Evolutionary conservation across 2,113 vertebrate species (phyloP), one percentile per base, ranked within the genome.

Genomic region (Aspiorhynchus laticeps): DNA sequence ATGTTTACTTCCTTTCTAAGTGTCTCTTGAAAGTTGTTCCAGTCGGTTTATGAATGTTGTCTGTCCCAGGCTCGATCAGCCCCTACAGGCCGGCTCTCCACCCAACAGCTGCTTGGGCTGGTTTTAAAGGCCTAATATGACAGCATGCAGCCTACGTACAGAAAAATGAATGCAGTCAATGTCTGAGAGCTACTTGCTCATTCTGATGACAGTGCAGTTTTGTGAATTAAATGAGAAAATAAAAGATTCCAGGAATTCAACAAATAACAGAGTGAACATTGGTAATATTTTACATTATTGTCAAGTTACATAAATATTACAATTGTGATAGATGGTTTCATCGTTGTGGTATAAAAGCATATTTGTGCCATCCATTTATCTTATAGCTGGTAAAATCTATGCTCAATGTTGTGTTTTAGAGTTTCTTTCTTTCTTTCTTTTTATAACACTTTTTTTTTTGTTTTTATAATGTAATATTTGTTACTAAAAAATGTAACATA

Each of bases 91-190:
- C 8, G 3, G 36, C 43, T n/a, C 88, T 90, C 90, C 90, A 92
- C 91, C 90, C 90, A 94, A 90, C 94, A 95, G 93, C 93, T 94
- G 94, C 88, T 85, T 71, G 36, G 21, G 85, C 71, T 28, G 85
- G 31, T 81, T 69, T 84, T 91, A 90, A 90, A 91, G 87, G 90
- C 79, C 41, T 74, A 65, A 88, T 83, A 73, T 74, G 36, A 74
- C 79, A 88, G 75, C 56, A 80, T 67, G 12, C 41, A 26, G 69
- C 63, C 31, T 53, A 63, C 26, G 10, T 74, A 41, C 4, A 0
- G 7, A 17, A 41, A 10, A 71, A 36, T 8, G 0, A 9, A 67
- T 79, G 14, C 28, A 53, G 41, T 80, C 15, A 28, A 53, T 65
- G 41, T 83, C 1, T 24, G 46, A 71, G 19, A 73, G 75, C 19